Percentiles rank a stretch among this genome's conserved stretches.
Conservation (phyloP, 2,797 vertebrate genomes). For the Hipposideros larvatus region DNA sequence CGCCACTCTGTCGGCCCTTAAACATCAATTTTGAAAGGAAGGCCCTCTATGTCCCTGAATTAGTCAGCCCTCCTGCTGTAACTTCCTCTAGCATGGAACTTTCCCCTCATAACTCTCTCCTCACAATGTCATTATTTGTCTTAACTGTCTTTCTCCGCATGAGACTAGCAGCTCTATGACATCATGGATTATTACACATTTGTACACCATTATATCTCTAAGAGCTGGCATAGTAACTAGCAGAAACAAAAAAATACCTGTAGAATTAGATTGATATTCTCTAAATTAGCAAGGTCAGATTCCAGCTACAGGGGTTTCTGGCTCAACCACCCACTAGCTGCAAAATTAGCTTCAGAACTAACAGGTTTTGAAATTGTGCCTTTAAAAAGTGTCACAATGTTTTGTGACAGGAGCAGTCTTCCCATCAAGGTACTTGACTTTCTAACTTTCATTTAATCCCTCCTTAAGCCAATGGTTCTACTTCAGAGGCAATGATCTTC, state of each 20-base stretch:
- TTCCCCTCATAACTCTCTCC: not conserved
- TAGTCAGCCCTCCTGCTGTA: not conserved
- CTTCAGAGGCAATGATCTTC: not conserved
- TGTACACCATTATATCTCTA: not conserved
- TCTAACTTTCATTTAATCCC: not conserved
- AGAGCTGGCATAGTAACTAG: not conserved
- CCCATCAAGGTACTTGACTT: not conserved
- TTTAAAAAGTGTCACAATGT: not conserved
- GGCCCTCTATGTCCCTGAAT: not conserved
- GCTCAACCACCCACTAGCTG: not conserved
- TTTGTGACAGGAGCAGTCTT: not conserved
- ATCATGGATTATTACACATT: not conserved
- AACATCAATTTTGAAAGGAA: constrained; percentile 30
- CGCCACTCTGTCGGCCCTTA: not conserved
- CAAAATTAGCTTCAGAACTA: not conserved
- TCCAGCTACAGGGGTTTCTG: not conserved
- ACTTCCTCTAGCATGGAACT: not conserved
- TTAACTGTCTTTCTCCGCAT: not conserved
- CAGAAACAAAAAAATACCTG: not conserved
- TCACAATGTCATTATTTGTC: not conserved
- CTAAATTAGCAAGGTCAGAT: not conserved
- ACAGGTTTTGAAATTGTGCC: not conserved
- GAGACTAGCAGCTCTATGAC: not conserved
- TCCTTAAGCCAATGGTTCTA: not conserved
- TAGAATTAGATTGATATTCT: not conserved